Evolutionary conservation across 2,888 invertebrate species (phyloP), one percentile per base, ranked within the genome.

Genomic region (Chalcis sispes): DNA sequence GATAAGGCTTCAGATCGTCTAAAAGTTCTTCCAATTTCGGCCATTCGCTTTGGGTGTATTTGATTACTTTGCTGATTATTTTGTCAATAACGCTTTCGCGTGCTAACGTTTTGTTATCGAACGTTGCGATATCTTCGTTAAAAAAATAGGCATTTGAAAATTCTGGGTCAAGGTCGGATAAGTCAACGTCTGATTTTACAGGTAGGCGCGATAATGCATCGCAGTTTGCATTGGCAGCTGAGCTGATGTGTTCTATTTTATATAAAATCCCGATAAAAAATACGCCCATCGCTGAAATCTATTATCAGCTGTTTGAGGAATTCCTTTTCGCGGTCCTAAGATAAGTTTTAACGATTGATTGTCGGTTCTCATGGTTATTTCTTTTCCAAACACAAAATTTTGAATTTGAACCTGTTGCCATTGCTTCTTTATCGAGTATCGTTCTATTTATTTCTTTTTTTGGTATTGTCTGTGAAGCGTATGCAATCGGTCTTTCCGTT

Each of bases 261-360:
- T 58, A 74, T 36, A 36, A 36, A 69, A 58, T 13, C 69, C 56
- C 2, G 65, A 69, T 5, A 72, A 54, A 29, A 27, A 62, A 13
- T 59, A 70, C 13, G 84, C 83, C 81, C 82, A 85, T 65, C 79
- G 70, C 69, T 79, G 81, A 77, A 82, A 81, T 56, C 80, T 75
- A 48, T 79, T 79, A 32, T 83, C 80, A 32, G 82, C 81, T 42
- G 83, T 74, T 42, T 18, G 67, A 67, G 58, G 82, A 80, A 25
- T 82, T 59, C 48, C 75, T 56, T 73, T 66, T 80, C 64, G 32
- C 1, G 76, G 76, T 1, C 76, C 72, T 42, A 87, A 81, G 7
- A 89, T 82, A 13, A 78, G 77, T 27, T 77, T 77, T 20, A 89
- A 75, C 1, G 89, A 86, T 56, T 85, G 79, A 73, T 86, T 83